Base-by-base conservation (phyloP, 2,888 invertebrate genomes). In the Chironomus tentans region DNA sequence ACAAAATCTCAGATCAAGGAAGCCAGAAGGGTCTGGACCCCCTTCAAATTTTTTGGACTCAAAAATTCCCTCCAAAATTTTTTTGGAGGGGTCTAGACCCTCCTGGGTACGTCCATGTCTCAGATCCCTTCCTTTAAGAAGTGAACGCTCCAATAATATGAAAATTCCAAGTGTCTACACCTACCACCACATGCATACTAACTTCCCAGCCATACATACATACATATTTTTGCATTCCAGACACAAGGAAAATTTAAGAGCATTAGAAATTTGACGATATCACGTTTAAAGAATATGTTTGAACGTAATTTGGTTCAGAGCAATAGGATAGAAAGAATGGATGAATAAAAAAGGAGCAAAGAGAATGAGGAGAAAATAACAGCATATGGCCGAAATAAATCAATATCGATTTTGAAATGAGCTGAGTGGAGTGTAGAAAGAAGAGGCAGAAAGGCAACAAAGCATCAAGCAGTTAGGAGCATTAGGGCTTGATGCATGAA, bases 281-380 rank as follows among this genome's bases (percentile, higher is more conserved):
- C 72, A 73, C 72, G 72, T 73, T 62, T 61, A 56, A 62, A 46
- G 61, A 73, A 73, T 62, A 73, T 73, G 72, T 71, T 71, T 65
- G 65, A 65, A 21, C 21, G 65, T 65, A 65, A 65, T 65, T 65
- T 65, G 18, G 1, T 65, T 65, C 13, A 24, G 21, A 21, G 21
- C 13, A 21, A 22, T n/a, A 50, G 5, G 13, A 50, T 50, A 12
- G n/a, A 15, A 50, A 50, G 50, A 62, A 62, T 12, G 12, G 62
- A 62, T 15, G 62, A 65, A 24, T 15, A 56, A 18, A 56, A 56
- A 18, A 56, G n/a, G 13, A 56, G 6, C 7, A 56, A 50, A 22
- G 50, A 56, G 56, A 71, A 15, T 15, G 50, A 56, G 71, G 18
- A 71, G 47, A 56, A 21, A 65, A 24, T 24, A 65, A 22, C 22